These are phyloP conservation scores for Crossocerus cetratus DNA, from an alignment of 2,888 invertebrate genomes.

Conservation along the genomic window DNA sequence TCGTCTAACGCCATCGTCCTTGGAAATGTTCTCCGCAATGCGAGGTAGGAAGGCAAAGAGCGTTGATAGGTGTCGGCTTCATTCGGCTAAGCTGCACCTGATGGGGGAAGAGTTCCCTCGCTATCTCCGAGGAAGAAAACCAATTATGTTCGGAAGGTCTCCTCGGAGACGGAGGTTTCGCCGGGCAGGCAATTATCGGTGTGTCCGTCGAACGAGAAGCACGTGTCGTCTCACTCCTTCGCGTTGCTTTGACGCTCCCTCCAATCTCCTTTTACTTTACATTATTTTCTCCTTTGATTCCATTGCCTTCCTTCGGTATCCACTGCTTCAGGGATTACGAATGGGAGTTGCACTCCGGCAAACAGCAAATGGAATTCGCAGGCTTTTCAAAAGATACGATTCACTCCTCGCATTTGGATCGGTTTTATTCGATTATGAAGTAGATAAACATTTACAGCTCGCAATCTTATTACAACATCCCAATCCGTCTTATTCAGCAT, in stretches of 20 bases:
- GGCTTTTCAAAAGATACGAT: no score
- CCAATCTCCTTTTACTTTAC: conserved; percentile 17
- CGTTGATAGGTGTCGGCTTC: conserved; percentile 9
- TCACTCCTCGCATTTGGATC: no score
- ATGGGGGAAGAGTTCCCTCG: conserved; percentile 13
- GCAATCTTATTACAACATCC: no score
- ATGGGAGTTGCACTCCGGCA: no score
- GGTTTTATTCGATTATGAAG: no score
- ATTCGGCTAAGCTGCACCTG: conserved; percentile 11
- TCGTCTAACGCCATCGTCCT: no score
- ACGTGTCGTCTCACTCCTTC: conserved; percentile 11
- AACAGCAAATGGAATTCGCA: no score
- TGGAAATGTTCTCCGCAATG: no score
- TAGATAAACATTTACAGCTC: no score
- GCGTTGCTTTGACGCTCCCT: conserved; percentile 7
- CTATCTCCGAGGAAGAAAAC: conserved; percentile 37
- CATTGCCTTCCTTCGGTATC: background rate
- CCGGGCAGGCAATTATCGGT: conserved; percentile 46
- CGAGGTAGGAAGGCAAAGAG: no score
- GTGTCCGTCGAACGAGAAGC: conserved; percentile 33
- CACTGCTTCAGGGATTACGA: no score
- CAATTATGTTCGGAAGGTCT: conserved; percentile 47
- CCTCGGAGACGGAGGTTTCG: conserved; percentile 31
- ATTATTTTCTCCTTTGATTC: background rate
- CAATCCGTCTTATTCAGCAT: no score